Percentiles rank a stretch among this genome's conserved stretches.
Evolutionary conservation across 2,888 invertebrate genomes (phyloP).

Genomic region (Cordilura impudica): DNA sequence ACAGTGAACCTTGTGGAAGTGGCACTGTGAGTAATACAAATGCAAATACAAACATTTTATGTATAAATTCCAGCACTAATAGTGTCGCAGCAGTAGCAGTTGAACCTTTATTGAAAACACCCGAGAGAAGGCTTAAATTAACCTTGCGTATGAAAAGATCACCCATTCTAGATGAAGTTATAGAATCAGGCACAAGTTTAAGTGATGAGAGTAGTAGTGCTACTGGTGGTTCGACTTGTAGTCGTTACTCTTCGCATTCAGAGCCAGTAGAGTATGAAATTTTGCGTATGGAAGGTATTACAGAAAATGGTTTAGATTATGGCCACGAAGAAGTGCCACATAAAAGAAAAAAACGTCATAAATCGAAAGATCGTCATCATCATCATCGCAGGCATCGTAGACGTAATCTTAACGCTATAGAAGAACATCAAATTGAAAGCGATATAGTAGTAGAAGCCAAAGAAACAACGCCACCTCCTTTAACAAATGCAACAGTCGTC

Average conservation of each 20-base stretch:
- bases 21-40: background rate
- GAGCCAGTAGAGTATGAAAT: constrained; percentile 90
- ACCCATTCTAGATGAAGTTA: constrained; percentile 89
- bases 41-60: constrained; percentile 41
- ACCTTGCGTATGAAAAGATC: constrained; percentile 92
- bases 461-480: constrained; percentile 34
- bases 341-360: constrained; percentile 81
- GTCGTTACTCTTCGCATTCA: constrained; percentile 62
- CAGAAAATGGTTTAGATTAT: constrained; percentile 74
- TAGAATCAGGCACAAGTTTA: constrained; percentile 87
- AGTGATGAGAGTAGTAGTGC: constrained; percentile 80
- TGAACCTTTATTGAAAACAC: constrained; percentile 76
- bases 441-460: constrained; percentile 46
- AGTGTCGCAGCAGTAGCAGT: constrained; percentile 73
- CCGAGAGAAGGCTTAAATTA: constrained; percentile 82
- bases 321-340: constrained; percentile 66
- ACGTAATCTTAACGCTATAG: constrained; percentile 57
- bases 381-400: constrained; percentile 61
- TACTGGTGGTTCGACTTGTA: constrained; percentile 74
- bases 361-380: constrained; percentile 78
- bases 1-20: constrained; percentile 39
- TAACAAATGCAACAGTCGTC: constrained; percentile 18
- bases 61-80: background rate
- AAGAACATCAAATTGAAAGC: constrained; percentile 41
- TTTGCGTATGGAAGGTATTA: constrained; percentile 87